These are phyloP conservation scores for Pachypsylla venusta DNA, from an alignment of 1,140 invertebrate species.

Conservation along the genomic window DNA sequence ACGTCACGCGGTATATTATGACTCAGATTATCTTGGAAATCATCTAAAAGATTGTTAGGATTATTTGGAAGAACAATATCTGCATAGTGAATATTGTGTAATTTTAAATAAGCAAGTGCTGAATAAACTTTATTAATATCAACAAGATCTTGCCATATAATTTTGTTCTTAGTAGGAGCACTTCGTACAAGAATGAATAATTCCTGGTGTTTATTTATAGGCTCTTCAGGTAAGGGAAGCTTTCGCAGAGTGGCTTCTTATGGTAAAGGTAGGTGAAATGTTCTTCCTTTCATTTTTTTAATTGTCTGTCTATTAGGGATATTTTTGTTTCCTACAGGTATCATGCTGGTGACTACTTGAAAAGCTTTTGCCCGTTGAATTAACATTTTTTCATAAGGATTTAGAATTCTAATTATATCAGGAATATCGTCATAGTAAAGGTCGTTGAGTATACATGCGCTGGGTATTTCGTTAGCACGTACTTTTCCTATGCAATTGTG, in stretches of 20 bases:
- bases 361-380: constrained; percentile 29
- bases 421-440: constrained; percentile 14
- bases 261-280: constrained; percentile 28
- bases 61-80: constrained; percentile 20
- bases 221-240: constrained; percentile 16
- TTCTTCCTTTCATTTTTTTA: constrained; percentile 26
- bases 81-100: constrained; percentile 20
- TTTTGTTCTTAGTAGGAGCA: constrained; percentile 21
- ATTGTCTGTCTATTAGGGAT: constrained; percentile 23
- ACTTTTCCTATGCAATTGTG: neutral
- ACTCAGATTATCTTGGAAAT: too few species aligned
- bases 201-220: constrained; percentile 17
- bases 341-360: constrained; percentile 25
- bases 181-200: constrained; percentile 24
- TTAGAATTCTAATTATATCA: constrained; percentile 20
- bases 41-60: neutral
- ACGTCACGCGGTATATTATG: too few species aligned
- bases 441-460: constrained; percentile 16
- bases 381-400: constrained; percentile 25
- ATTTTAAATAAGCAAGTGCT: constrained; percentile 19
- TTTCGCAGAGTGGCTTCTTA: constrained; percentile 26
- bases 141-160: constrained; percentile 21
- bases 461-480: neutral
- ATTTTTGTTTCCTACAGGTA: constrained; percentile 25
- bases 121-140: constrained; percentile 20